phyloP scores from a whole-genome alignment of 2,888 invertebrate genomes.

The Eudasyphora cyanicolor region DNA sequence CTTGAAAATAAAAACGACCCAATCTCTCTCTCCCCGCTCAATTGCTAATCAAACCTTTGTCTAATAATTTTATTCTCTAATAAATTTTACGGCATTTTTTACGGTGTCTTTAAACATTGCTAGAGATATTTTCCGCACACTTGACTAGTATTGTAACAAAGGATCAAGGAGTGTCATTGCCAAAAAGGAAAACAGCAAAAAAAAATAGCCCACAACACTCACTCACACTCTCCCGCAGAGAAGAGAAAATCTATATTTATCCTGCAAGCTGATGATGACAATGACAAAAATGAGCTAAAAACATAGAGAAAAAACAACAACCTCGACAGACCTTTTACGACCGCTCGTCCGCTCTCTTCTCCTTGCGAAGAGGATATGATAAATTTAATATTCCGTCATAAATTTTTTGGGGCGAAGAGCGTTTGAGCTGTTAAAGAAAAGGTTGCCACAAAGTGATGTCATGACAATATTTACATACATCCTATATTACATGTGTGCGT shows the following conservation, averaged over 20 bases:
- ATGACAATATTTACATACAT: constrained; percentile 22
- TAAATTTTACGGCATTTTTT: neutral
- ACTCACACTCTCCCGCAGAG: neutral
- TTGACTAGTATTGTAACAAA: neutral
- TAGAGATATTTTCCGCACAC: neutral
- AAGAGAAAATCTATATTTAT: constrained; percentile 35
- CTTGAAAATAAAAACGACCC: neutral
- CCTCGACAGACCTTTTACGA: too few relatives aligned
- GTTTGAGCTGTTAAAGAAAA: too few relatives aligned
- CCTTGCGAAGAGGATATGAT: neutral
- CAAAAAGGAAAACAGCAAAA: neutral
- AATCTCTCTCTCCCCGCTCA: neutral
- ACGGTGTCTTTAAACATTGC: neutral
- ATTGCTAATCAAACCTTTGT: neutral
- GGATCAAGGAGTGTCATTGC: constrained; percentile 2
- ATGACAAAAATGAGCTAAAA: constrained; percentile 11
- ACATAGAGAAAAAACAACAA: neutral
- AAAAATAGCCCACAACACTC: neutral
- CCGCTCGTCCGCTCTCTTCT: too few relatives aligned
- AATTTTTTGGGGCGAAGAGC: neutral
- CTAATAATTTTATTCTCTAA: neutral
- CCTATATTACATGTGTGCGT: neutral
- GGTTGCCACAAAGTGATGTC: constrained; percentile 9
- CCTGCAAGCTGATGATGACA: constrained; percentile 16
- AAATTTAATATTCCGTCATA: neutral